Conservation (phyloP, 1,140 invertebrate species). For the Hypothenemus hampei region DNA sequence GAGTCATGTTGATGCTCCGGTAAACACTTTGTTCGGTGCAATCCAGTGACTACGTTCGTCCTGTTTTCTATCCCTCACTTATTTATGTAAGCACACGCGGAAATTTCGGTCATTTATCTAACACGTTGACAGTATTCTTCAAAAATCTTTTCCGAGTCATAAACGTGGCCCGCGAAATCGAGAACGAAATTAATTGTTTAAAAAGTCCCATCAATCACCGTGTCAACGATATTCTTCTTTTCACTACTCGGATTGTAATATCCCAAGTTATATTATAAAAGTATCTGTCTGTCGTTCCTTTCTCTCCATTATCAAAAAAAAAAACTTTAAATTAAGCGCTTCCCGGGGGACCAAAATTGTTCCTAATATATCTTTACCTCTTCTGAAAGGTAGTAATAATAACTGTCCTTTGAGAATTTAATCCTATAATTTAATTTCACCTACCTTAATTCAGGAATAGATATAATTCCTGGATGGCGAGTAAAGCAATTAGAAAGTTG, state of each 20-base stretch:
- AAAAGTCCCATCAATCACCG: constrained; percentile 26
- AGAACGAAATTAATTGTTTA: constrained; percentile 30
- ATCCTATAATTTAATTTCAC: constrained; percentile 19
- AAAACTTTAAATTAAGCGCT: no score
- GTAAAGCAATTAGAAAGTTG: constrained; percentile 29
- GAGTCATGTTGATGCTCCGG: constrained; percentile 39
- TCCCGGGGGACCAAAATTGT: no score
- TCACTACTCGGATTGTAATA: no score
- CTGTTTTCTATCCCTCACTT: constrained; percentile 32
- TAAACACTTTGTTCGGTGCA: constrained; percentile 37
- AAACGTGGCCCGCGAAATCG: constrained; percentile 25
- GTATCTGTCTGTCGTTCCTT: no score
- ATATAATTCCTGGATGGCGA: constrained; percentile 23
- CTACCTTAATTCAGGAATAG: constrained; percentile 26
- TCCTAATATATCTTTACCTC: no score
- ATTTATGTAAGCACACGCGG: constrained; percentile 44
- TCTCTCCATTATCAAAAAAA: no score
- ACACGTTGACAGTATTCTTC: constrained; percentile 40
- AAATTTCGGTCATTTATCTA: constrained; percentile 42
- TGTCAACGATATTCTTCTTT: constrained; percentile 1
- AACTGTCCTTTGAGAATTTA: background rate
- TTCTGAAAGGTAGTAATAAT: no score
- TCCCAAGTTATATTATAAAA: no score
- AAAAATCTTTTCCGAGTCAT: constrained; percentile 38
- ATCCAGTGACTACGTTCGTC: constrained; percentile 28